phyloP scores from a whole-genome alignment of 2,888 invertebrate species.

The Cantharis rustica region DNA sequence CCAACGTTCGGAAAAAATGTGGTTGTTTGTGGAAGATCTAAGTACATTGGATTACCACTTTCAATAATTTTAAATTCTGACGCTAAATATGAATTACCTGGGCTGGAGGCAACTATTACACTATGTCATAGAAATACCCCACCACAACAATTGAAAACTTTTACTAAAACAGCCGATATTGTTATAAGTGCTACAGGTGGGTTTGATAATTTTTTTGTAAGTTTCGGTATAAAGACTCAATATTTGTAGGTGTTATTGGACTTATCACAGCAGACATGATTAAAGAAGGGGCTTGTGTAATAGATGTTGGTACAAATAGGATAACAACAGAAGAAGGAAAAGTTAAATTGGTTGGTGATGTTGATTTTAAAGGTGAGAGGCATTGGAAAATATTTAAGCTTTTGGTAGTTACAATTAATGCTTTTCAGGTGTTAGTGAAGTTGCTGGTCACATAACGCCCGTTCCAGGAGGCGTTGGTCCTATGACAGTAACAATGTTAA shows the following conservation, averaged over 20 bases:
- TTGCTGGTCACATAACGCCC: conserved; percentile 85
- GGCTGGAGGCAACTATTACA: conserved; percentile 86
- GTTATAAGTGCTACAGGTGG: conserved; percentile 76
- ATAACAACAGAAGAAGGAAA: conserved; percentile 69
- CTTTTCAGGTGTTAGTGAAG: conserved; percentile 70
- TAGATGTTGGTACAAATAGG: conserved; percentile 87
- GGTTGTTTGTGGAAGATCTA: conserved; percentile 87
- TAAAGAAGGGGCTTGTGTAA: conserved; percentile 85
- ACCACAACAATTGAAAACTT: conserved; percentile 70
- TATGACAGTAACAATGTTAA: conserved; percentile 92
- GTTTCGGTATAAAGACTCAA: neutral
- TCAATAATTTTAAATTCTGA: conserved; percentile 84
- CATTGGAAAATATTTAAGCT: neutral
- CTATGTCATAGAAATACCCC: conserved; percentile 90
- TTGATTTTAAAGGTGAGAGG: conserved; percentile 76
- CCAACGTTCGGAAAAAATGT: conserved; percentile 85
- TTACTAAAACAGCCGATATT: conserved; percentile 77
- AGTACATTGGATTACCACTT: conserved; percentile 90
- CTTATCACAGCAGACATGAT: conserved; percentile 83
- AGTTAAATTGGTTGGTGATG: conserved; percentile 82
- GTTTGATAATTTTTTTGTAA: neutral
- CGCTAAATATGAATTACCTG: conserved; percentile 69
- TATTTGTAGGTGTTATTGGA: conserved; percentile 68
- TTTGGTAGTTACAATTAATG: conserved; percentile 12
- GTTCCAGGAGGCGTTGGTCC: conserved; percentile 94